A percentile compares a stretch with the other conserved stretches of the same genome.
Evolutionary conservation across 2,113 vertebrate genomes (phyloP).

Genomic region (Sterna hirundo): DNA sequence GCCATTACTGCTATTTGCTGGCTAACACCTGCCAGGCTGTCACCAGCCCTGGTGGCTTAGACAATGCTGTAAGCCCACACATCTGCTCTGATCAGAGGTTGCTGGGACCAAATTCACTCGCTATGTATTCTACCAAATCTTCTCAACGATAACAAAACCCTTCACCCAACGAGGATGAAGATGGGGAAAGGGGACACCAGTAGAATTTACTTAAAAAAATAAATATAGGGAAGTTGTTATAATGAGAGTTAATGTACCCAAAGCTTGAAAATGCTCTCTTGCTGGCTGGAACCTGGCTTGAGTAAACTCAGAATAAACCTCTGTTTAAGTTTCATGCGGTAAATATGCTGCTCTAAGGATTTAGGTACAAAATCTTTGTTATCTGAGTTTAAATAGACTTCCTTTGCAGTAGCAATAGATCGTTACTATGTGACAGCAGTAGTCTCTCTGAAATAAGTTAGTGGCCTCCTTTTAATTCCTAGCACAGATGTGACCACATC

Average conservation of each 20-base stretch:
- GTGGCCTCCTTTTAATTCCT: background rate
- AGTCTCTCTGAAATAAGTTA: conserved; percentile 6
- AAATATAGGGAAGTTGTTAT: background rate
- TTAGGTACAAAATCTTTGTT: background rate
- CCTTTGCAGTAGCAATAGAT: background rate
- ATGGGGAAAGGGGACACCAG: background rate
- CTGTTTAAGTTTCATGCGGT: background rate
- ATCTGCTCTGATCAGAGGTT: background rate
- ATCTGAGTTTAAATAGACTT: conserved; percentile 26
- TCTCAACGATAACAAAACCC: background rate
- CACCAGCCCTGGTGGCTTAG: background rate
- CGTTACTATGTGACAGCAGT: conserved; percentile 10
- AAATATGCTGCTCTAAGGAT: background rate
- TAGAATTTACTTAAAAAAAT: background rate
- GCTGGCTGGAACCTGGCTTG: background rate
- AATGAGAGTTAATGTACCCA: background rate
- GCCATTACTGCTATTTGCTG: background rate
- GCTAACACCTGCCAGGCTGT: background rate
- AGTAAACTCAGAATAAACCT: background rate
- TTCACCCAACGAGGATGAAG: background rate
- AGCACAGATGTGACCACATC: conserved; percentile 36
- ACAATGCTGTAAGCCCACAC: background rate
- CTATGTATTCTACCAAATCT: background rate
- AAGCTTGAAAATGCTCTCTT: background rate
- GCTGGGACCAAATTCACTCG: background rate